Base-by-base conservation (phyloP, 2,888 invertebrate species). In the Tinea trinotella region DNA sequence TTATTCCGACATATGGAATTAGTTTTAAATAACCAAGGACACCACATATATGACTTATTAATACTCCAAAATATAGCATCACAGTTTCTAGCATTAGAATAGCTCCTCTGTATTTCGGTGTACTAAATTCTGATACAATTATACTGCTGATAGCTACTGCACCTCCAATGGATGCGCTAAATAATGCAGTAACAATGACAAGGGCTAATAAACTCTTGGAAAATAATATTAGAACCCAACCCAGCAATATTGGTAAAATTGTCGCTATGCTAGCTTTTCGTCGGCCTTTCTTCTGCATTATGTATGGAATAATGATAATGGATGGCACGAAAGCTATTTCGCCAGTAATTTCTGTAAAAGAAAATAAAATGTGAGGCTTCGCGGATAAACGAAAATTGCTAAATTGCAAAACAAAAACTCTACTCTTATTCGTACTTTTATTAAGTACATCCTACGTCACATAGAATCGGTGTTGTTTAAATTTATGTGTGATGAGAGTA, bases 281-380 rank as follows among this genome's bases (percentile, higher is more conserved):
- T 15, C 63, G 55, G 7, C 62, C 62, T 55, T 60, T 61, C 54
- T 58, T 62, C 58, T 63, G 62, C 63, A 62, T 62, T 56, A 55
- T 50, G 54, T 57, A 59, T 50, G 62, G 61, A 60, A 61, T 62
- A 53, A 60, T 56, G 50, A 65, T 48, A 44, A 65, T 61, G 34
- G 62, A 61, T 56, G 61, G 59, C 13, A 60, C 57, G 50, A 62
- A 63, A 4, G 61, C 63, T 40, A 62, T 56, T 57, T 61, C 63
- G 7, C 63, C 62, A 24, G 58, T 58, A 34, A 57, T 59, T 55
- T 63, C 61, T 64, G 62, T 58, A 62, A 59, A 54, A 44, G 57
- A 55, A 52, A n/a, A n/a, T n/a, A n/a, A n/a, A n/a, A 50, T 18
- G 10, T 4, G 58, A 61, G 15, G 12, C 36, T 36, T n/a, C 7